A percentile compares a stretch with the other conserved stretches of the same genome.
These are phyloP conservation scores for Hemiscyllium ocellatum DNA, from an alignment of 2,113 vertebrate genomes.

Conservation along the genomic window DNA sequence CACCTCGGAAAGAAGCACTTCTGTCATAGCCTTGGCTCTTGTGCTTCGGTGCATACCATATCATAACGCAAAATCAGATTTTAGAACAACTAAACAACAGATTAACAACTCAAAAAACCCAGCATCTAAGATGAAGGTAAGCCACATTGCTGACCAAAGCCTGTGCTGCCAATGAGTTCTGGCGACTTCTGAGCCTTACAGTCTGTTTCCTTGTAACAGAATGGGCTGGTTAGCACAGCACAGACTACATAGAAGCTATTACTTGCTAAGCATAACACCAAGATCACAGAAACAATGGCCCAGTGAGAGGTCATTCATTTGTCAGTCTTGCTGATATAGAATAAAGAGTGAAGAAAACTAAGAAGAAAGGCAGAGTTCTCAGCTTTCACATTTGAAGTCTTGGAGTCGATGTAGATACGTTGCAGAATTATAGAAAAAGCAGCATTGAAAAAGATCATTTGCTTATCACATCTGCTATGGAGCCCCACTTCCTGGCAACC, in stretches of 20 bases:
- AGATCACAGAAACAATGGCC: neutral
- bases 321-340: neutral
- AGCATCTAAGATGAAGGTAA: neutral
- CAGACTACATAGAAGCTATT: neutral
- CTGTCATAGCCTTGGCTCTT: conserved; percentile 20
- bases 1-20: conserved; percentile 2
- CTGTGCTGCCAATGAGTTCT: neutral
- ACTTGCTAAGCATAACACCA: neutral
- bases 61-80: neutral
- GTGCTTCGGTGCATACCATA: neutral
- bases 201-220: neutral
- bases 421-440: neutral
- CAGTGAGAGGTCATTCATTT: neutral
- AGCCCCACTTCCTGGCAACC: neutral
- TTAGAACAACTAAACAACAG: neutral
- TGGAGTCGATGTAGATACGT: neutral
- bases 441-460: neutral
- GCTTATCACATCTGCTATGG: too few relatives aligned
- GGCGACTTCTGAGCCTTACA: neutral
- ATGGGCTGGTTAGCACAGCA: neutral
- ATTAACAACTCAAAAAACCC: neutral
- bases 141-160: neutral
- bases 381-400: neutral
- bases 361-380: neutral
- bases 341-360: neutral